Evolutionary conservation across 64 coral and sea anemone species (phyloP), one percentile per base, ranked within the genome.

Genomic region (Pocillopora verrucosa): DNA sequence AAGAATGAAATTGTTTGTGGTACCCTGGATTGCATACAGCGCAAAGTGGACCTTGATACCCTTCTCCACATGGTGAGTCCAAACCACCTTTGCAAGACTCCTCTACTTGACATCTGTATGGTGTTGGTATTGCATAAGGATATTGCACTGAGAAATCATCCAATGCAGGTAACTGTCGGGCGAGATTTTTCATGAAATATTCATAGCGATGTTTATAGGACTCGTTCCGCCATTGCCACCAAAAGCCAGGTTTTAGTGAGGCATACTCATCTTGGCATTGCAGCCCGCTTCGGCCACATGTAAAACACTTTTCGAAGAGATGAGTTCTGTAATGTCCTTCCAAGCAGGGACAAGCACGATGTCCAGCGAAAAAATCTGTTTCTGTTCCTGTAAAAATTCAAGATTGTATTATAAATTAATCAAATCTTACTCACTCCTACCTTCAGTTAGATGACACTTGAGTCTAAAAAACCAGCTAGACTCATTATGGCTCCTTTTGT

Each of bases 221-320:
- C 5, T 76, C 74, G 11, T 76, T 76, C 34, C 41, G 34, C 74
- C 74, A 76, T 76, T 10, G 11, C 74, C 74, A 76, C 74, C 74
- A 76, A 14, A 38, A 41, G 4, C 74, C 74, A 25, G 36, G 16
- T 36, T 36, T 14, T 38, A 76, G 74, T 11, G 36, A 51, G 7
- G 41, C 41, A 1, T 51, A 51, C 41, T 51, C 41, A 51, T 51
- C 41, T 51, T 51, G 0, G 41, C 41, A 51, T 51, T 0, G 41
- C 41, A 51, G 41, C 41, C 41, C 41, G 7, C 41, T 51, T 51
- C 41, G 41, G 41, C 7, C 41, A 51, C 41, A 51, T 51, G 3
- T 51, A 4, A 7, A 0, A 51, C 41, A 51, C 3, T 51, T 51
- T 0, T 51, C 41, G 7, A 51, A 51, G 3, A 51, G 41, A 51